A percentile compares a stretch with the other conserved stretches of the same genome.
Evolutionary conservation across 2,888 invertebrate species (phyloP).

Genomic region (Protophormia terraenovae): DNA sequence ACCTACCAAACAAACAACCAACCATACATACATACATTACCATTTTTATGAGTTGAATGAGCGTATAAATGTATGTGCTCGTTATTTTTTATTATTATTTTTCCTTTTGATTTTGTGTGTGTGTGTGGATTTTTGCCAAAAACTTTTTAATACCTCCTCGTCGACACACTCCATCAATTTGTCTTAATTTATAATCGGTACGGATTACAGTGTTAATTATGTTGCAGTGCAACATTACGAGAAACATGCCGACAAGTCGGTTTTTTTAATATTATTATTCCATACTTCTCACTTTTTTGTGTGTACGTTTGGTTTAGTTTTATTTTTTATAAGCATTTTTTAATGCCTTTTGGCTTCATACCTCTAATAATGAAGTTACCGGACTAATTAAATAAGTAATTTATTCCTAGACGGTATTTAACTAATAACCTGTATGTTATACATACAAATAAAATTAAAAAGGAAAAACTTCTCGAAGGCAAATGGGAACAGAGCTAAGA

Average conservation of each 20-base stretch:
- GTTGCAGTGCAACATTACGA: slow-evolving; percentile 67
- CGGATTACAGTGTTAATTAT: slow-evolving; percentile 74
- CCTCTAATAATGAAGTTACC: slow-evolving; percentile 56
- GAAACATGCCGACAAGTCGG: slow-evolving; percentile 65
- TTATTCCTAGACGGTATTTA: slow-evolving; percentile 45
- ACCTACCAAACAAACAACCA: slow-evolving; percentile 21
- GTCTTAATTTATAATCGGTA: slow-evolving; percentile 73
- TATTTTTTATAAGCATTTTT: slow-evolving; percentile 54
- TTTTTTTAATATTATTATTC: slow-evolving; percentile 54
- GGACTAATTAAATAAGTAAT: slow-evolving; percentile 54
- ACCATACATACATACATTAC: slow-evolving; percentile 44
- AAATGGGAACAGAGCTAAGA: background rate
- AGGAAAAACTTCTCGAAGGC: background rate
- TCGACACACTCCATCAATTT: slow-evolving; percentile 72
- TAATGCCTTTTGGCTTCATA: slow-evolving; percentile 65
- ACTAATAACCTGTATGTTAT: background rate
- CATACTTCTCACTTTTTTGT: slow-evolving; percentile 56
- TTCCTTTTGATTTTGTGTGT: background rate
- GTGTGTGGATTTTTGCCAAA: slow-evolving; percentile 69
- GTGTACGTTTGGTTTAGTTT: slow-evolving; percentile 25
- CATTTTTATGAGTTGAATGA: slow-evolving; percentile 62
- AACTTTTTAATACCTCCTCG: slow-evolving; percentile 68
- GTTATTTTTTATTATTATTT: slow-evolving; percentile 28
- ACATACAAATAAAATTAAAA: background rate
- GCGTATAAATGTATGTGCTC: slow-evolving; percentile 20